Percentiles rank a stretch among this genome's conserved stretches.
Evolutionary conservation across 2,797 vertebrate genomes (phyloP).

Genomic region (Apodemus agrarius): DNA sequence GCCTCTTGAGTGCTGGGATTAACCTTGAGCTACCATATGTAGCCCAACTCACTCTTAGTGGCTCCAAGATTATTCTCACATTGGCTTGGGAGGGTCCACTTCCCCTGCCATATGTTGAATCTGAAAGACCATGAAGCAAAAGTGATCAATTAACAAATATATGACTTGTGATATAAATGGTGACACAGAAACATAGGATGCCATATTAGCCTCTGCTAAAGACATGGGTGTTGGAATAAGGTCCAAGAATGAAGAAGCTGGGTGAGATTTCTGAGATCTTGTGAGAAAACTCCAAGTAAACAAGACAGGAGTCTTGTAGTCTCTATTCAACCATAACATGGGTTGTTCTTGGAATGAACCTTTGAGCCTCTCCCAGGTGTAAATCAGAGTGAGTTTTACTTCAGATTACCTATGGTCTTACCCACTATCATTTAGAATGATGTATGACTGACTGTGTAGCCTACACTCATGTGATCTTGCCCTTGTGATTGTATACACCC

Average conservation of each 20-base stretch:
- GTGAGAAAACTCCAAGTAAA: neutral
- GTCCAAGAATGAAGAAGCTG: neutral
- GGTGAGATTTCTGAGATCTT: neutral
- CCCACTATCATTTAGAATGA: neutral
- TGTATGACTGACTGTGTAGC: neutral
- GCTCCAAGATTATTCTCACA: neutral
- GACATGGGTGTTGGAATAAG: neutral
- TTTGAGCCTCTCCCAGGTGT: neutral
- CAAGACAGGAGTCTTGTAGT: neutral
- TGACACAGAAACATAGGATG: neutral
- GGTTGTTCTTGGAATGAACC: neutral
- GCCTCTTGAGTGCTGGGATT: neutral
- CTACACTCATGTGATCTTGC: neutral
- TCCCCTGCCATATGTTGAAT: accelerated
- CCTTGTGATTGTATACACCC: neutral
- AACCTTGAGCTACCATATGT: neutral
- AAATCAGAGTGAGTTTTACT: neutral
- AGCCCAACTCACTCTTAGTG: neutral
- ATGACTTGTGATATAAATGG: accelerated
- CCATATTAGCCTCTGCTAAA: neutral
- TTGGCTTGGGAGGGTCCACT: neutral
- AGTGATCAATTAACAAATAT: accelerated
- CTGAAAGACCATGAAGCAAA: neutral
- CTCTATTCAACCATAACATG: neutral
- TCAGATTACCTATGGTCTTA: neutral